These are phyloP conservation scores for Pollicipes pollicipes DNA, from an alignment of 1,140 invertebrate genomes.

Conservation along the genomic window DNA sequence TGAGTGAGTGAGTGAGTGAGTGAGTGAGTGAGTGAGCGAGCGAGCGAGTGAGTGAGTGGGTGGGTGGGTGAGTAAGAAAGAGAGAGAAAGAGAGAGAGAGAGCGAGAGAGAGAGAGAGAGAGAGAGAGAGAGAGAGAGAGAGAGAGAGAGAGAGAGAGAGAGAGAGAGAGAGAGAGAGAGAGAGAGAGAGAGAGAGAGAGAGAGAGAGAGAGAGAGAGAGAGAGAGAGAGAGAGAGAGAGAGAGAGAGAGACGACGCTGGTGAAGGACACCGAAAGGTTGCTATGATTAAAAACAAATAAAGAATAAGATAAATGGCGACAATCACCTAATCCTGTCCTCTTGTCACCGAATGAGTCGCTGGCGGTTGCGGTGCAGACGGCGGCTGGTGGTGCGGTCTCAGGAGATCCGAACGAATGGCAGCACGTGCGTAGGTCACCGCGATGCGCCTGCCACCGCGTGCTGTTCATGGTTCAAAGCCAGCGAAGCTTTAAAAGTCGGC, in stretches of 20 bases:
- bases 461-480: not conserved
- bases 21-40: no score
- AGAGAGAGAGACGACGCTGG: no score
- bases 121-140: no score
- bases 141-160: not conserved
- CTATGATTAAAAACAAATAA: not conserved
- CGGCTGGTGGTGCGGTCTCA: no score
- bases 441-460: no score
- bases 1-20: no score
- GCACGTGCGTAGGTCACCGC: not conserved
- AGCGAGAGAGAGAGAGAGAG: no score
- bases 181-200: not conserved
- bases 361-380: not conserved
- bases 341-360: not conserved
- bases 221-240: not conserved
- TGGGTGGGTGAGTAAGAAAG: no score
- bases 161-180: not conserved
- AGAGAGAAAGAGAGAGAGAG: no score
- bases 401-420: not conserved
- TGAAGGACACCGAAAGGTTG: no score
- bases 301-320: not conserved
- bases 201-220: not conserved
- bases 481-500: not conserved
- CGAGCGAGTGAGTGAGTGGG: no score
- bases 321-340: not conserved